A percentile compares a stretch with the other conserved stretches of the same genome.
Conservation (phyloP, 2,113 vertebrate genomes). For the Larimichthys crocea region DNA sequence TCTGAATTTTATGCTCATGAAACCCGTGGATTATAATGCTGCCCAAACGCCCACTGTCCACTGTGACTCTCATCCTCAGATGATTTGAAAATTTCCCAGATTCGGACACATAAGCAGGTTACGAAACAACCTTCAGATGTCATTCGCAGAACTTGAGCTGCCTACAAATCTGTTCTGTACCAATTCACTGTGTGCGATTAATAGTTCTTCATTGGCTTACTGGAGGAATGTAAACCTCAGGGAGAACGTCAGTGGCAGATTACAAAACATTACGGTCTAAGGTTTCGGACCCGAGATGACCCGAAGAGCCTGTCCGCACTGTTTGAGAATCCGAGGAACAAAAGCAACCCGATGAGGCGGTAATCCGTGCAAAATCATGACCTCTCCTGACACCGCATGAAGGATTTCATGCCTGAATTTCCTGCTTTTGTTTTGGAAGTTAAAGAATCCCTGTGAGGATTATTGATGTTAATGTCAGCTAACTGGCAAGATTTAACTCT, state of each 20-base stretch:
- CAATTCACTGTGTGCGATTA: constrained; percentile 48
- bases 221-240: constrained; percentile 60
- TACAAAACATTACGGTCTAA: constrained; percentile 59
- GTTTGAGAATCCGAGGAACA: constrained; percentile 35
- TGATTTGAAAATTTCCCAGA: constrained; percentile 6
- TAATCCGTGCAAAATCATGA: constrained; percentile 39
- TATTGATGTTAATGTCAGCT: constrained; percentile 1
- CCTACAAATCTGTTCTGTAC: constrained; percentile 37
- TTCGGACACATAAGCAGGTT: constrained; percentile 37
- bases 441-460: constrained; percentile 13
- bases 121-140: constrained; percentile 48
- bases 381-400: constrained; percentile 32
- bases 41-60: background rate
- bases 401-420: constrained; percentile 49
- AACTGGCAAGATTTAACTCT: background rate
- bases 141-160: constrained; percentile 39
- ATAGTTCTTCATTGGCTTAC: constrained; percentile 60
- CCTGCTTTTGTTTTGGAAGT: constrained; percentile 40
- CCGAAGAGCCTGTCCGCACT: constrained; percentile 34
- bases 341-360: constrained; percentile 41
- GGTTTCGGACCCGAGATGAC: constrained; percentile 60
- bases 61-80: background rate
- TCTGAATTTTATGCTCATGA: constrained; percentile 1
- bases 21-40: constrained; percentile 9
- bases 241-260: constrained; percentile 36